Evolutionary conservation across 2,888 invertebrate species (phyloP).

Genomic region (Synanthedon tipuliformis): DNA sequence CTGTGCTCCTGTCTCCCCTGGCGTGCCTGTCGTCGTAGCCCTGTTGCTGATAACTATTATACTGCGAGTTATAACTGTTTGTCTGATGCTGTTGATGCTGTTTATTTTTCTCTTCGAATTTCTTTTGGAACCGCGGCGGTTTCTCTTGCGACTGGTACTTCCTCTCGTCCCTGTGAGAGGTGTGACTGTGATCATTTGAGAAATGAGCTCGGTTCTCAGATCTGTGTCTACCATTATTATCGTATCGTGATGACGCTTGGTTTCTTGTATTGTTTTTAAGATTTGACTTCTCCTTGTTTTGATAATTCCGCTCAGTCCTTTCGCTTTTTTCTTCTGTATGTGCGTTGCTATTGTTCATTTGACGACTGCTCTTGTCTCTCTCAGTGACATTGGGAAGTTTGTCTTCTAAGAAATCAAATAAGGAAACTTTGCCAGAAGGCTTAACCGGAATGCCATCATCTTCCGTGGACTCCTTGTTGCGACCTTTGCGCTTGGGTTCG

Average conservation of each 20-base stretch:
- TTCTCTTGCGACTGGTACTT: constrained; percentile 64
- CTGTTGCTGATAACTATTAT: constrained; percentile 29
- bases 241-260: constrained; percentile 38
- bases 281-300: constrained; percentile 41
- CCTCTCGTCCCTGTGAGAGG: constrained; percentile 42
- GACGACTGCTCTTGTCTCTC: constrained; percentile 42
- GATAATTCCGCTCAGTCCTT: constrained; percentile 22
- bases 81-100: constrained; percentile 39
- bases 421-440: constrained; percentile 82
- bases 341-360: constrained; percentile 24
- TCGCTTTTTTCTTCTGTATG: constrained; percentile 41
- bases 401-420: constrained; percentile 86
- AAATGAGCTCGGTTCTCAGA: constrained; percentile 44
- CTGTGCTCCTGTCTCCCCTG: constrained; percentile 29
- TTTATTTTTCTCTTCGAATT: constrained; percentile 59
- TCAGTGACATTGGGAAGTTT: constrained; percentile 75
- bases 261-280: constrained; percentile 39
- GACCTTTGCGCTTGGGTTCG: constrained; percentile 56
- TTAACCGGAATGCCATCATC: constrained; percentile 74
- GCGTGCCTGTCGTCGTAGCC: constrained; percentile 34
- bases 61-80: constrained; percentile 33
- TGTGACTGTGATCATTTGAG: constrained; percentile 42
- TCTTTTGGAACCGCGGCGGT: constrained; percentile 73
- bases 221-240: constrained; percentile 33
- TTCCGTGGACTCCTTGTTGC: constrained; percentile 60